phyloP scores from a whole-genome alignment of 1,140 invertebrate species.

The Drosophila santomea region DNA sequence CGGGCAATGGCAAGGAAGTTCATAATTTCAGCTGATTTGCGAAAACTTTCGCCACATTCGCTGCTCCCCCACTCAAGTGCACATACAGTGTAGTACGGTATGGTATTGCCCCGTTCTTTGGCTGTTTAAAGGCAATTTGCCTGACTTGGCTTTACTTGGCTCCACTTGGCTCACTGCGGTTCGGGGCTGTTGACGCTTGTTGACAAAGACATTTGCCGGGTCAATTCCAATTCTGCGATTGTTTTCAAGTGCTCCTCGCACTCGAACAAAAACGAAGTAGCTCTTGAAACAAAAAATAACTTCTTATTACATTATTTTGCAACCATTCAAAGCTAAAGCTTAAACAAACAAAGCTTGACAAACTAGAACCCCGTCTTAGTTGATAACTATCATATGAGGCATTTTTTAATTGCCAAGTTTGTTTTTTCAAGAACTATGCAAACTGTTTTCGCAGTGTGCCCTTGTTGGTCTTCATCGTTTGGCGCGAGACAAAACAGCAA shows the following conservation, averaged over 20 bases:
- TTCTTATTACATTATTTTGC: not conserved
- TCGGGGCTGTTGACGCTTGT: conserved; percentile 50
- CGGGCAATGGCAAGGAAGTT: conserved; percentile 71
- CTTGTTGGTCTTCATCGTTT: conserved; percentile 34
- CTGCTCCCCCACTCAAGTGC: conserved; percentile 13
- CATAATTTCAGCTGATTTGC: conserved; percentile 83
- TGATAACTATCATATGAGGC: too few species aligned
- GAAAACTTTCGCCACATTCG: conserved; percentile 67
- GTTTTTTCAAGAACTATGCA: not conserved
- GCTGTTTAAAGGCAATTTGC: conserved; percentile 70
- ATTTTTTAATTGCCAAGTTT: too few species aligned
- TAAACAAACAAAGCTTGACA: too few species aligned
- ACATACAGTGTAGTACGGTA: not conserved
- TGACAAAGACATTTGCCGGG: conserved; percentile 77
- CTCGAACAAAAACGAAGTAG: not conserved
- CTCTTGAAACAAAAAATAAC: not conserved
- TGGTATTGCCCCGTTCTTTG: conserved; percentile 33
- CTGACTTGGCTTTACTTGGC: conserved; percentile 56
- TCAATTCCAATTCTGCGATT: conserved; percentile 49
- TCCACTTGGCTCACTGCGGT: conserved; percentile 28
- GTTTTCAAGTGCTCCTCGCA: conserved; percentile 40
- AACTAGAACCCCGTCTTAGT: too few species aligned
- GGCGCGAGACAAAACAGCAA: conserved; percentile 61
- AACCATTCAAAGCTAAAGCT: too few species aligned
- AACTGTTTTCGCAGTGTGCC: conserved; percentile 4